These are phyloP conservation scores for Ahaetulla prasina DNA, from an alignment of 2,113 vertebrate species.

Conservation along the genomic window DNA sequence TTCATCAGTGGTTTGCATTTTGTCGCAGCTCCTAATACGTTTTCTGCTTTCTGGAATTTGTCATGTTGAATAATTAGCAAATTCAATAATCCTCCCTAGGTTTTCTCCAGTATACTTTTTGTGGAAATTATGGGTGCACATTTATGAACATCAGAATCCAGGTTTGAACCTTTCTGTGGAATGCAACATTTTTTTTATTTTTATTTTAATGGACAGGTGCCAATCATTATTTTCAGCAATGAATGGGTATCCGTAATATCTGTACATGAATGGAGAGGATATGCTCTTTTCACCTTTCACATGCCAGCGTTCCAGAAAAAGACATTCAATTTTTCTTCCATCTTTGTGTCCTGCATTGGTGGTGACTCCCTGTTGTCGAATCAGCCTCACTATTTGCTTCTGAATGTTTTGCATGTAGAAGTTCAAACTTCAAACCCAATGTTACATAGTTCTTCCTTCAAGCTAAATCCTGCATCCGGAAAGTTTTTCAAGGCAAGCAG, in stretches of 20 bases:
- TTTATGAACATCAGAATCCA: background rate
- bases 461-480: too few relatives aligned
- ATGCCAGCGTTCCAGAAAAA: too few relatives aligned
- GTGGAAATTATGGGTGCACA: background rate
- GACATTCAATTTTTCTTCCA: background rate
- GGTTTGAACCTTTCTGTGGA: background rate
- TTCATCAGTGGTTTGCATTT: background rate
- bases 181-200: background rate
- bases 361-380: conserved; percentile 20
- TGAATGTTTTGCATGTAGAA: background rate
- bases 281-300: too few relatives aligned
- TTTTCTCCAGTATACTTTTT: background rate
- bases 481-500: background rate
- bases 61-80: background rate
- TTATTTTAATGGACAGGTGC: background rate
- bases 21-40: background rate
- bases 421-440: too few relatives aligned
- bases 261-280: background rate
- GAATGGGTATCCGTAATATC: background rate
- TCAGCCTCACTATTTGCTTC: background rate
- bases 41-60: background rate
- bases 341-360: conserved; percentile 49
- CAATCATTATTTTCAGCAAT: background rate
- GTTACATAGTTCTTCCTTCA: too few relatives aligned
- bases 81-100: background rate